phyloP scores from a whole-genome alignment of 1,140 invertebrate species.

The Zelostemma sp. region DNA sequence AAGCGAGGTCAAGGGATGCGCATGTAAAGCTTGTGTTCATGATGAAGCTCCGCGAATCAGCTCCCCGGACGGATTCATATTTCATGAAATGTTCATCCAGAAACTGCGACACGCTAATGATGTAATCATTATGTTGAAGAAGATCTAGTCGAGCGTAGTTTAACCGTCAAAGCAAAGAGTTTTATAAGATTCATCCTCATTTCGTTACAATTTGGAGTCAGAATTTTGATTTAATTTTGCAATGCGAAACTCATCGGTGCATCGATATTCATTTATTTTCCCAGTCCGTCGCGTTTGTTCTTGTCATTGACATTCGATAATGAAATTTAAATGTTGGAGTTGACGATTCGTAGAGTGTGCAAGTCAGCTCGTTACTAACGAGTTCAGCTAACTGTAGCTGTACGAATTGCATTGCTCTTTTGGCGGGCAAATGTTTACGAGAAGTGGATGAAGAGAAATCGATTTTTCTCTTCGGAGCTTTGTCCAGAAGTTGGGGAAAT shows the following conservation, averaged over 20 bases:
- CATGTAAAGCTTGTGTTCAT: slow-evolving; percentile 12
- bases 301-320: too few relatives aligned
- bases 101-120: slow-evolving; percentile 3
- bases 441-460: too few relatives aligned
- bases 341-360: too few relatives aligned
- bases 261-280: not conserved
- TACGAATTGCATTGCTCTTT: too few relatives aligned
- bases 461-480: too few relatives aligned
- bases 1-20: slow-evolving; percentile 4
- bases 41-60: not conserved
- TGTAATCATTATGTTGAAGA: slow-evolving; percentile 1
- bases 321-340: too few relatives aligned
- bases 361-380: too few relatives aligned
- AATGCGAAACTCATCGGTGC: not conserved
- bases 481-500: slow-evolving; percentile 4
- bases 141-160: not conserved
- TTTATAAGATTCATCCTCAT: not conserved
- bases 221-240: too few relatives aligned
- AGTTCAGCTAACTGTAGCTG: too few relatives aligned
- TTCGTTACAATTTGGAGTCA: too few relatives aligned
- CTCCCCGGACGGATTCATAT: not conserved
- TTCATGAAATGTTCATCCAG: slow-evolving; percentile 1
- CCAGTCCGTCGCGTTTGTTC: not conserved
- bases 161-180: not conserved
- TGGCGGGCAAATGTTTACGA: too few relatives aligned